A percentile compares a stretch with the other conserved stretches of the same genome.
phyloP scores from a whole-genome alignment of 2,888 invertebrate genomes.

The Troilus luridus region DNA sequence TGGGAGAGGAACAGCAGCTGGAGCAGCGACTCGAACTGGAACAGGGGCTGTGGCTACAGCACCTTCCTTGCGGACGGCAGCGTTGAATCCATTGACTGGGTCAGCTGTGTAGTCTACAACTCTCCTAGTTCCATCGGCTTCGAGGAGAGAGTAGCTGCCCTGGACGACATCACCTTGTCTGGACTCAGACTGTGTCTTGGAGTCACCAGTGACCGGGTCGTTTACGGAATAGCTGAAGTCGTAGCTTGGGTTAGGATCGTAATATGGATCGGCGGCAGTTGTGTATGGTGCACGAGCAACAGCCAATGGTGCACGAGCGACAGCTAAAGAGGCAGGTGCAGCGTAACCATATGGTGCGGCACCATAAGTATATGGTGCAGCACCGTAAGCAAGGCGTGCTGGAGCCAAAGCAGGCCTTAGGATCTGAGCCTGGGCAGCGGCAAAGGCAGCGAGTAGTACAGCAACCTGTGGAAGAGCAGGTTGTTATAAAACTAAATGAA shows the following conservation, averaged over 20 bases:
- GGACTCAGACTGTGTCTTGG: not conserved
- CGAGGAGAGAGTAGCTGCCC: conserved; percentile 36
- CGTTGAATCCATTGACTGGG: conserved; percentile 30
- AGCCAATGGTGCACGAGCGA: not conserved
- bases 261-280: not conserved
- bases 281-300: not conserved
- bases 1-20: no score
- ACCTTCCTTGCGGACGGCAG: not conserved
- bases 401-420: conserved; percentile 15
- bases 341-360: not conserved
- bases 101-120: conserved; percentile 24
- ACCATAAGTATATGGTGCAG: not conserved
- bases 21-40: not conserved
- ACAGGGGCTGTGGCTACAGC: not conserved
- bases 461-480: not conserved
- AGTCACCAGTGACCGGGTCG: conserved; percentile 6
- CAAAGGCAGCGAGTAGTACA: not conserved
- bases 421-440: conserved; percentile 22
- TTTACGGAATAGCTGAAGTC: conserved; percentile 39
- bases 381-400: not conserved
- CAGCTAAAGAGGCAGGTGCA: conserved; percentile 8
- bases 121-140: conserved; percentile 6
- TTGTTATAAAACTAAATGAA: no score
- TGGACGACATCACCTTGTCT: conserved; percentile 32
- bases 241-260: conserved; percentile 38